Evolutionary conservation across 2,797 vertebrate genomes (phyloP), one percentile per base, ranked within the genome.

Genomic region (Anas georgica): DNA sequence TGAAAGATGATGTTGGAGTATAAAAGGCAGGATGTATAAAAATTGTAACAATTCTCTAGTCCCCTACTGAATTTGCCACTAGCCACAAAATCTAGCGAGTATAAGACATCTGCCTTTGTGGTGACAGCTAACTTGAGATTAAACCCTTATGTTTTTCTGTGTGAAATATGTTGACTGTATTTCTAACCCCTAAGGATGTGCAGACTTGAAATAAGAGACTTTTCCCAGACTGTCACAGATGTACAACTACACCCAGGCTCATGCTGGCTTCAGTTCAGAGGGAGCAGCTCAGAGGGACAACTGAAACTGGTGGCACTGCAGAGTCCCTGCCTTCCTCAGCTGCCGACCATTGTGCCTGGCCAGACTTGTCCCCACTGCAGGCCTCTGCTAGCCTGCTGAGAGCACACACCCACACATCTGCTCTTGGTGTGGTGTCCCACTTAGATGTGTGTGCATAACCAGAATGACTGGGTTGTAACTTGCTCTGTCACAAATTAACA

Each of bases 351-450:
- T 48, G 31, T 45, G 37, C 54, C 39, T 60, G n/a, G 20, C 21
- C 33, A 29, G 22, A 15, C 28, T 18, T 20, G 50, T 46, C 20
- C 26, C 31, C 58, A 33, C 43, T 5, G 43, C 23, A 16, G 2
- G 1, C 52, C 76, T 69, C 31, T 12, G 43, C 23, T 28, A 48
- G 56, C 50, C 18, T 1, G 1, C 1, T 0, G 41, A 26, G 48
- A 29, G 10, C 5, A 14, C 23, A 12, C 20, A 74, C 28, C 55
- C 14, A 26, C n/a, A 5, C 23, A 6, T 6, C 60, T 39, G 62
- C 26, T 33, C 9, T 17, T 33, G 9, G 8, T 26, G 23, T 33
- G 35, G 23, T 13, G 39, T 79, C 62, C 60, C 20, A 11, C 20
- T 16, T 52, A 29, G 25, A 45, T 20, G 25, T 1, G 21, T 17